phyloP scores from a whole-genome alignment of 2,888 invertebrate species.

The Morinoia aosen region DNA sequence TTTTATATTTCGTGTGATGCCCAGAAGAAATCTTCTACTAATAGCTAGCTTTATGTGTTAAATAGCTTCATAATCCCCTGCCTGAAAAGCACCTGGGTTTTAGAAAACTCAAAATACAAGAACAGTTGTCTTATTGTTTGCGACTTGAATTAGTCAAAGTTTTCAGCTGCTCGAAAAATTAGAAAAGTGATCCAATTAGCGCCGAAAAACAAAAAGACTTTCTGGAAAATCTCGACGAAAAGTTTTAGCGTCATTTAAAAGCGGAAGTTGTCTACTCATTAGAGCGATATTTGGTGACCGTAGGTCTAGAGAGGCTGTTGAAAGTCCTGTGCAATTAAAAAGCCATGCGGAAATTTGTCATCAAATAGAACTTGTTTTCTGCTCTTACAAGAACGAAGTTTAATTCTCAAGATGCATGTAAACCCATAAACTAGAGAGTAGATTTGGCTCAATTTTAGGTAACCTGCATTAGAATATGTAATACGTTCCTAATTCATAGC shows the following conservation, averaged over 20 bases:
- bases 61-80: neutral
- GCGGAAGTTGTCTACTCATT: neutral
- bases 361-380: neutral
- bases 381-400: no score
- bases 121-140: neutral
- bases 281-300: neutral
- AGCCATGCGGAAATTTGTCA: neutral
- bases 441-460: no score
- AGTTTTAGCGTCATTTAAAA: neutral
- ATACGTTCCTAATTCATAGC: no score
- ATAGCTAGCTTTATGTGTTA: neutral
- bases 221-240: neutral
- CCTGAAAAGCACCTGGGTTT: neutral
- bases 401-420: no score
- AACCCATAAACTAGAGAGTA: no score
- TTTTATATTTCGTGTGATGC: neutral
- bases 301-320: no score
- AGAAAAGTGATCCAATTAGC: neutral
- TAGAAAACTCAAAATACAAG: neutral
- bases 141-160: neutral
- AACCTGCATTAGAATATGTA: no score
- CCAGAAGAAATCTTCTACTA: neutral
- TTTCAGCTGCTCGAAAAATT: neutral
- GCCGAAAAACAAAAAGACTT: neutral
- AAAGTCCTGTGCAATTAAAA: neutral